Base-by-base conservation (phyloP, 2,797 vertebrate species). In the Enteromius anoplus region DNA sequence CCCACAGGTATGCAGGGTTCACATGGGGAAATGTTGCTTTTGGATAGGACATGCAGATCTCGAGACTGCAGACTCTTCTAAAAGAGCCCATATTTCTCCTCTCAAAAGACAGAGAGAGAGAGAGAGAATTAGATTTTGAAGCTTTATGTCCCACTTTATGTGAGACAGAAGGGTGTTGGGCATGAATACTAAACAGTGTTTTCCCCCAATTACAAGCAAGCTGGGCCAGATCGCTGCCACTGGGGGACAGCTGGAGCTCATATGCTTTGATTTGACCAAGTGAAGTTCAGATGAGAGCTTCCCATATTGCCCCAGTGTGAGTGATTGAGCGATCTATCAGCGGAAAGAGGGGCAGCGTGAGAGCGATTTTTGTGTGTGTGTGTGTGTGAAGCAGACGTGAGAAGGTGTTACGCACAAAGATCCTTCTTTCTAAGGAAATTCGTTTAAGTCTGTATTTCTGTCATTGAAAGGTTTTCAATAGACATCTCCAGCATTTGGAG, bases 111-210 rank as follows among this genome's bases (percentile, higher is more conserved):
- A 42, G 47, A 15, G 47, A 79, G 58, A 75, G 70, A 82, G 65
- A 51, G 40, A 80, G 77, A 82, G 71, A 83, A 79, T 87, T 84
- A 53, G 85, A 82, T 85, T 84, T 79, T 78, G 66, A 83, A 85
- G 83, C 85, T 85, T 81, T 81, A 87, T 85, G 87, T 70, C 85
- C 83, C 85, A 85, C 84, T 85, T 87, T 85, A 85, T 86, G 75
- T 83, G 80, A 88, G 89, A 88, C 86, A 86, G 86, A 83, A 79
- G 85, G 76, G 70, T 75, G 80, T 64, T 76, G 83, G 80, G 81
- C 87, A 84, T 78, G 87, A 87, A 89, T 89, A 86, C 82, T 86
- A 85, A 88, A 76, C 78, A 88, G 85, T 85, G 80, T 86, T 86
- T 83, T 88, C 78, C 81, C 75, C 62, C 80, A 87, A 82, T 87